Base-by-base conservation (phyloP, 1,140 invertebrate species). In the Pogonomyrmex barbatus region DNA sequence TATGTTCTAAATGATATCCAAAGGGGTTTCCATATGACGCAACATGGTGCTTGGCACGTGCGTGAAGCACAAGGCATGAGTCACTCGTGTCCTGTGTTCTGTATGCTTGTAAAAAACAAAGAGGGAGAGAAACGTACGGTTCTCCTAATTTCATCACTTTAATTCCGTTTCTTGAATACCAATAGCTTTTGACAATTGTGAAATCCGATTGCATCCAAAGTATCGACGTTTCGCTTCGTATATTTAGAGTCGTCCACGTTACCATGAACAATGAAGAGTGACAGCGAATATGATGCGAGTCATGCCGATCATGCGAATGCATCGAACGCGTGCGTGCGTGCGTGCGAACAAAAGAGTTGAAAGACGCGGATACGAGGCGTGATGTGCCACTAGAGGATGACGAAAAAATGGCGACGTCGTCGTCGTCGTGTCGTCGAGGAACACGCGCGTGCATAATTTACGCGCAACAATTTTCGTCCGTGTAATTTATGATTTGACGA, bases 241-340 rank as follows among this genome's bases (percentile, higher is more conserved):
- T 33, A 39, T 39, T 62, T 39, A 36, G 45, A 79, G 47, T 65
- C 33, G 33, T 24, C 17, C n/a, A 17, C 60, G 5, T 33, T 10
- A 9, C 8, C 1, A 36, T 4, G 12, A 70, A 75, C 68, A 60
- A 83, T 73, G 58, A 71, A 60, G 24, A 24, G 33, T 30, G 63
- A 6, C 4, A 8, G 47, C 58, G 73, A 65, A 42, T 83, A 45
- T 33, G 47, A 79, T 79, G 79, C 79, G 68, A 83, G 68, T 83
- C 79, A 83, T 68, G 79, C 68, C 68, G 68, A 62, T 83, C 79
- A 75, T 42, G 79, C 79, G 79, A 54, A 83, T 83, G 79, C 79
- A 83, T 73, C 68, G 50, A 12, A 62, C 45, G 71, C 70, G 47
- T 54, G 68, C 47, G 17, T 47, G 42, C 14, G 56, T 8, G 50